These are phyloP conservation scores for Phortica magna DNA, from an alignment of 2,888 invertebrate species.

Conservation along the genomic window DNA sequence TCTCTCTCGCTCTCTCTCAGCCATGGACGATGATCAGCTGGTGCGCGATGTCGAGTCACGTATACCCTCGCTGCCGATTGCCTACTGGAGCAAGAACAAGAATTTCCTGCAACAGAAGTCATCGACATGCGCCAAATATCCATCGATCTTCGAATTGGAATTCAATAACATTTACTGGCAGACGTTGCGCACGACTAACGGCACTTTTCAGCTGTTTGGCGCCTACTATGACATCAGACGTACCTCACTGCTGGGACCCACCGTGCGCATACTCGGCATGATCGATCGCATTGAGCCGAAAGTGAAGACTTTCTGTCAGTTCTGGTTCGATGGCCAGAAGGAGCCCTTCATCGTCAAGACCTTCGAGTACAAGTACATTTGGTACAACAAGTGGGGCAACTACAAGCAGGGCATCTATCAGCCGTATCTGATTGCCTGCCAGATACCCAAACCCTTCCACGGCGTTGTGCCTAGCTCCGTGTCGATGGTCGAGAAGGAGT, in stretches of 20 bases:
- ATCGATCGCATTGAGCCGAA: conserved; percentile 93
- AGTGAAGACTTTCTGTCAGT: conserved; percentile 89
- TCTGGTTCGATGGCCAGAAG: conserved; percentile 92
- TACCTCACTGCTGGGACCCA: conserved; percentile 88
- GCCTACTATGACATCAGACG: conserved; percentile 92
- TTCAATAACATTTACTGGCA: conserved; percentile 98
- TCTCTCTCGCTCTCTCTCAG: conserved; percentile 49
- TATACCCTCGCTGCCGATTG: conserved; percentile 90
- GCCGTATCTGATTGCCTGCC: conserved; percentile 93
- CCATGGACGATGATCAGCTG: conserved; percentile 84
- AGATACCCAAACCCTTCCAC: conserved; percentile 87
- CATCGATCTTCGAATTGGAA: conserved; percentile 92
- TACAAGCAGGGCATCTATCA: conserved; percentile 94
- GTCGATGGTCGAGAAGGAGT: conserved; percentile 90
- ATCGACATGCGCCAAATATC: conserved; percentile 88
- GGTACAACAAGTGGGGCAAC: conserved; percentile 97
- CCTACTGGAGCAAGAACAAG: conserved; percentile 90
- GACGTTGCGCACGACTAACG: conserved; percentile 87
- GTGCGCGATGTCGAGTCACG: conserved; percentile 88
- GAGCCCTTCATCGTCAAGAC: conserved; percentile 90
- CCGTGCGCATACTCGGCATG: conserved; percentile 91
- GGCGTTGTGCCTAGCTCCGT: conserved; percentile 89
- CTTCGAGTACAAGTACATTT: conserved; percentile 94
- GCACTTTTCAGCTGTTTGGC: conserved; percentile 94
- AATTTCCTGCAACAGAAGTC: conserved; percentile 82